Evolutionary conservation across 2,888 invertebrate species (phyloP), one percentile per base, ranked within the genome.

Genomic region (Caenorhabditis sp.): DNA sequence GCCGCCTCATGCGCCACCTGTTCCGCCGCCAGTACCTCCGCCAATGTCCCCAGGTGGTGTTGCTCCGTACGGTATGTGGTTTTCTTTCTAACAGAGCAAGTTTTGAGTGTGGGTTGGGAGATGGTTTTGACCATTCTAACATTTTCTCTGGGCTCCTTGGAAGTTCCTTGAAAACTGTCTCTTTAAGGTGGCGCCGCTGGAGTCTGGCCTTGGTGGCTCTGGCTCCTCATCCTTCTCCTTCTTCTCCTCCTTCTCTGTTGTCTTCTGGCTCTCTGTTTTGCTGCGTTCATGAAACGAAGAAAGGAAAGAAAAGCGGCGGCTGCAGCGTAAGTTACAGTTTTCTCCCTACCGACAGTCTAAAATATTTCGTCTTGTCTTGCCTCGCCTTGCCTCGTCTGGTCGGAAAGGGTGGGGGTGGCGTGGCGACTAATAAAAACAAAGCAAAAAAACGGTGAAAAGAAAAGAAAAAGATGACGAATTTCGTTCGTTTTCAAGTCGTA

Each of bases 171-270:
- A n/a, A 11, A 50, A 53, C 9, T 37, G 11, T 20, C 1, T 4
- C 13, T 47, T 82, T 56, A 37, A 80, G 83, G 65, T 35, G 44
- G 35, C 4, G 61, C 26, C n/a, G 70, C 60, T 0, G 76, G 69
- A 58, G 72, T 37, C 5, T 80, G 76, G 72, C 88, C 88, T 9
- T 88, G 87, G 88, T 89, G 89, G 87, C n/a, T 87, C 26, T 89
- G 89, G 88, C 81, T 89, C 1, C 68, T 89, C 1, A 37, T 89
- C 13, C 61, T 84, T 6, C 72, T 88, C n/a, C 80, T 88, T 6
- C 82, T 89, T 2, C 83, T 89, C 11, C 83, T 89, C 6, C 81
- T 89, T 0, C 70, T 89, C 15, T 76, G 83, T 37, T 87, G 86
- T 62, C 69, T 81, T n/a, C 40, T 89, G 11, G 76, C 81, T 6